phyloP scores from a whole-genome alignment of 1,140 invertebrate genomes.

The Meloidogyne chitwoodi region DNA sequence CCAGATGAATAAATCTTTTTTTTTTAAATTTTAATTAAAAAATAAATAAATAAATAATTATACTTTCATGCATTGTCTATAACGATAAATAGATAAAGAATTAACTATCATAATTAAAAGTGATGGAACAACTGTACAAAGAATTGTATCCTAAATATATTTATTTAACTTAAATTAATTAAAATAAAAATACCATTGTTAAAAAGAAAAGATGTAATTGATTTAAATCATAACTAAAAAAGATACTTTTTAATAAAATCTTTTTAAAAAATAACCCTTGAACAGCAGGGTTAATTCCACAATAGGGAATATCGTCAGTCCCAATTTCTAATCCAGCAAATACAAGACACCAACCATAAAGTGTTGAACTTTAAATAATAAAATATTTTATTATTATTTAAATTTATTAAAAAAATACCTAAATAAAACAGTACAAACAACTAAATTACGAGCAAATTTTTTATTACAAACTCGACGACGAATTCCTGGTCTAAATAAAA shows the following conservation, averaged over 20 bases:
- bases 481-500: constrained; percentile 52
- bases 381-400: neutral
- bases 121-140: constrained; percentile 56
- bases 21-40: neutral
- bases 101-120: constrained; percentile 57
- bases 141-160: constrained; percentile 47
- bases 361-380: constrained; percentile 26
- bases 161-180: neutral
- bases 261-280: constrained; percentile 14
- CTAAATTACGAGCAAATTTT: constrained; percentile 50
- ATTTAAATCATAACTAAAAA: constrained; percentile 46
- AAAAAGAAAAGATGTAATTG: constrained; percentile 55
- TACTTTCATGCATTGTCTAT: constrained; percentile 57
- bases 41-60: neutral
- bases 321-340: constrained; percentile 52
- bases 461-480: constrained; percentile 52
- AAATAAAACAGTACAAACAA: constrained; percentile 46
- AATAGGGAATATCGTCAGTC: constrained; percentile 38
- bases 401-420: neutral
- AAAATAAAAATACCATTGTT: constrained; percentile 26
- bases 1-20: constrained; percentile 51
- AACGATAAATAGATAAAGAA: constrained; percentile 51
- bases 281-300: constrained; percentile 44
- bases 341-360: constrained; percentile 56
- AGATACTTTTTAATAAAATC: neutral